Conservation (phyloP, 2,797 vertebrate genomes). For the Myioborus melanocephalus region DNA sequence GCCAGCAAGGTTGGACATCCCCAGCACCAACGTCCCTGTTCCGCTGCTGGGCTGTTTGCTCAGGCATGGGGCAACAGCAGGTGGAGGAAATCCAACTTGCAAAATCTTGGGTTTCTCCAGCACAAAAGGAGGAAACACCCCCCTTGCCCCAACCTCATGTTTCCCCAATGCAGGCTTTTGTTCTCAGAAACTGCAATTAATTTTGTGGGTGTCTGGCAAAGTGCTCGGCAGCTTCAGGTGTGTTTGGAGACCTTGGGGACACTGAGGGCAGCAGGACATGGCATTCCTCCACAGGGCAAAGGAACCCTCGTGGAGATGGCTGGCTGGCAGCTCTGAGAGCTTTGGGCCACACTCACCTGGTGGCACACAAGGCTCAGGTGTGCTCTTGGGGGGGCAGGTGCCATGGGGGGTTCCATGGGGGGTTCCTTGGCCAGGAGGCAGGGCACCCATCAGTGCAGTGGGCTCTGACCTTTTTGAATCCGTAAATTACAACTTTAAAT, state of each 20-base stretch:
- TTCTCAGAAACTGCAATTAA: neutral
- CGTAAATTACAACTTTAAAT: neutral
- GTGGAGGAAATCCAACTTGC: neutral
- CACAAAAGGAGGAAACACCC: neutral
- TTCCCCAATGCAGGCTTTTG: neutral
- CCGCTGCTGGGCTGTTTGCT: conserved; percentile 14
- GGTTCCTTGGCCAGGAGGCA: neutral
- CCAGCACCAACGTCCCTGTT: neutral
- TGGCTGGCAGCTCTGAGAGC: neutral
- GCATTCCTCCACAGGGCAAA: neutral
- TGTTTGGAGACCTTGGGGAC: neutral
- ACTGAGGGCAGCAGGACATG: fast-evolving
- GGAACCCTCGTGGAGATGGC: fast-evolving
- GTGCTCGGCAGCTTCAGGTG: neutral
- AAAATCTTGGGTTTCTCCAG: neutral
- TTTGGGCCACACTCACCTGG: fast-evolving
- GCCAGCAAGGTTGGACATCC: neutral
- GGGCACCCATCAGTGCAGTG: too few relatives aligned
- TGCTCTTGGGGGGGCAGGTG: too few relatives aligned
- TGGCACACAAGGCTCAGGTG: fast-evolving
- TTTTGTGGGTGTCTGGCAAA: neutral
- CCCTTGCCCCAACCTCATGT: fast-evolving
- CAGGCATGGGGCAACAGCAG: conserved; percentile 25
- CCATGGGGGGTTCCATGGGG: neutral
- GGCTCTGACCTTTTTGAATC: neutral